phyloP scores from a whole-genome alignment of 1,140 invertebrate genomes.

The Cherax destructor region DNA sequence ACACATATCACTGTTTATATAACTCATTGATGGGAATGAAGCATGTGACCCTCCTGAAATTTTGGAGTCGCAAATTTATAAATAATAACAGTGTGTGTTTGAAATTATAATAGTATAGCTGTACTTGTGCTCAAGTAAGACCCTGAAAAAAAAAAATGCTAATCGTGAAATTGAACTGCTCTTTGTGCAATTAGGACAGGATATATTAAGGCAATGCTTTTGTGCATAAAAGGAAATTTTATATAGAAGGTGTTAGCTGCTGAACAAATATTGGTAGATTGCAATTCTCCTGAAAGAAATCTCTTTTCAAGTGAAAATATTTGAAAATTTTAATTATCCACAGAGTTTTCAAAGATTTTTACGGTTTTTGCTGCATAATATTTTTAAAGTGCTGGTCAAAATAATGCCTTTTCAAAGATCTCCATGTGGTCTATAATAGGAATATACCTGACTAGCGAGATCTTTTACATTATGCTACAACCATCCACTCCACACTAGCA shows the following conservation, averaged over 20 bases:
- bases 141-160: no score
- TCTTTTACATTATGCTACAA: constrained; percentile 64
- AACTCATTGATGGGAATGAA: no score
- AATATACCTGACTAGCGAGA: constrained; percentile 65
- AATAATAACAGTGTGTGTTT: no score
- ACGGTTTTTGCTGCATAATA: background rate
- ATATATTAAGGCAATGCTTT: constrained; percentile 6
- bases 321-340: background rate
- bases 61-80: no score
- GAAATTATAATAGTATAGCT: no score
- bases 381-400: background rate
- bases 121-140: no score
- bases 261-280: constrained; percentile 18
- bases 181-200: constrained; percentile 14
- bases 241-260: constrained; percentile 23
- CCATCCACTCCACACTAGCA: constrained; percentile 38
- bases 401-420: constrained; percentile 8
- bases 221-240: constrained; percentile 28
- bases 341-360: background rate
- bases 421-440: constrained; percentile 40
- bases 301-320: background rate
- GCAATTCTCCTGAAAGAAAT: background rate
- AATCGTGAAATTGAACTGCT: no score
- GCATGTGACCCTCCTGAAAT: no score
- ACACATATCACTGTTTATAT: no score